These are phyloP conservation scores for Charadrius vociferus DNA, from an alignment of 2,113 vertebrate species.

Conservation along the genomic window DNA sequence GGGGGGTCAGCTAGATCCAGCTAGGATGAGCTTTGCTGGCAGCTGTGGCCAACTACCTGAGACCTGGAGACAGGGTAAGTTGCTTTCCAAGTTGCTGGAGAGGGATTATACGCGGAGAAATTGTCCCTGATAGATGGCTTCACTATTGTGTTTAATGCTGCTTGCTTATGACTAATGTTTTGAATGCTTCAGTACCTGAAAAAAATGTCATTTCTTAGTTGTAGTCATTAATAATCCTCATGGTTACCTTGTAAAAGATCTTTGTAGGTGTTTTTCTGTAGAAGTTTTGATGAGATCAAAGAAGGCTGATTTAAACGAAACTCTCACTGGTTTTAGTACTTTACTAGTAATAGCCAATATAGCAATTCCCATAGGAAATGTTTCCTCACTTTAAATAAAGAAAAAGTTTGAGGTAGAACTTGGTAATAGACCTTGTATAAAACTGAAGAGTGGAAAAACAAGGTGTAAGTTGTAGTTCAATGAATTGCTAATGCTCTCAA, in stretches of 20 bases:
- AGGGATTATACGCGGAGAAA: fast-evolving
- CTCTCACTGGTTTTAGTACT: not conserved
- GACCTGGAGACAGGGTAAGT: not conserved
- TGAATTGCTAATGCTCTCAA: not conserved
- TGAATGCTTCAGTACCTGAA: not conserved
- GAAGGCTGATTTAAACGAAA: not conserved
- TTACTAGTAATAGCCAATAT: not conserved
- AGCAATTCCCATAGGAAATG: not conserved
- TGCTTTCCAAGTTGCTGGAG: not conserved
- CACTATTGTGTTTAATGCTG: not conserved
- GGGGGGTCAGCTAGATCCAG: not conserved
- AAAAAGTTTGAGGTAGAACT: not conserved
- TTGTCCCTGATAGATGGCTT: not conserved
- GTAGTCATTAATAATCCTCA: not conserved
- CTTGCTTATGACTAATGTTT: not conserved
- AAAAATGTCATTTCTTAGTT: not conserved
- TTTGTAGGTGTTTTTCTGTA: not conserved
- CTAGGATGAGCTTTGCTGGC: not conserved
- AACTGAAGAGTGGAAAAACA: not conserved
- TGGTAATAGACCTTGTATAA: not conserved
- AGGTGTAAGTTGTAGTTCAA: not conserved
- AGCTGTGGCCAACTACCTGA: not conserved
- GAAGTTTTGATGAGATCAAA: not conserved
- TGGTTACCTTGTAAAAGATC: not conserved
- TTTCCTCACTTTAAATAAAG: not conserved